Evolutionary conservation across 2,888 invertebrate genomes (phyloP).

Genomic region (Norana najaformis): DNA sequence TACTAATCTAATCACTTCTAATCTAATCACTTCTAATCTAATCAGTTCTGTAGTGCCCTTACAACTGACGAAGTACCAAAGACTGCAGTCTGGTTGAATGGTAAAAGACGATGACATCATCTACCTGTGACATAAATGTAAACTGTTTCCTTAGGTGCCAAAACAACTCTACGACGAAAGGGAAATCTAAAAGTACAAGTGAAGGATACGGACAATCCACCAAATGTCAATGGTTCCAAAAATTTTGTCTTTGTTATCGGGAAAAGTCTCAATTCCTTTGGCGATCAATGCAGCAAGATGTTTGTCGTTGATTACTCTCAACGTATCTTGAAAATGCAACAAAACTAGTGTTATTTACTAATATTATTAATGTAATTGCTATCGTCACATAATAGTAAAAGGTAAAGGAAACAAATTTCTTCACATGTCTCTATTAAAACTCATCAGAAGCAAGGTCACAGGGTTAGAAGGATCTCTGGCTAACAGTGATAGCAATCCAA

Average conservation of each 20-base stretch:
- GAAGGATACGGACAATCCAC: conserved; percentile 87
- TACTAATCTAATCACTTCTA: too few species aligned
- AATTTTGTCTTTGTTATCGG: conserved; percentile 80
- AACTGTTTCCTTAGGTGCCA: not conserved
- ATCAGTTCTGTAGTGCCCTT: not conserved
- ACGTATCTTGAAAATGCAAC: conserved; percentile 53
- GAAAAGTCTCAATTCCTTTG: conserved; percentile 97
- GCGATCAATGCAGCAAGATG: conserved; percentile 85
- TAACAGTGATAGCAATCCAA: too few species aligned
- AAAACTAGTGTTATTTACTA: not conserved
- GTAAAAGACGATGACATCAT: not conserved
- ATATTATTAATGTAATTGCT: not conserved
- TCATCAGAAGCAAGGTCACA: too few species aligned
- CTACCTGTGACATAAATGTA: not conserved
- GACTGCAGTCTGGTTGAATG: not conserved
- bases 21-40: too few species aligned
- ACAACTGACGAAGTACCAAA: not conserved
- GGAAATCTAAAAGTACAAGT: not conserved
- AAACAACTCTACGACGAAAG: not conserved
- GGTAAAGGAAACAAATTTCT: too few species aligned
- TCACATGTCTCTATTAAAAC: too few species aligned
- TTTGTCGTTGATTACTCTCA: conserved; percentile 78
- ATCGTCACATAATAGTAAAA: not conserved
- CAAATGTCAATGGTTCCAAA: conserved; percentile 95
- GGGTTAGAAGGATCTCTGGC: too few species aligned